Base-by-base conservation (phyloP, 2,113 vertebrate genomes). In the Syngnathoides biaculeatus region DNA sequence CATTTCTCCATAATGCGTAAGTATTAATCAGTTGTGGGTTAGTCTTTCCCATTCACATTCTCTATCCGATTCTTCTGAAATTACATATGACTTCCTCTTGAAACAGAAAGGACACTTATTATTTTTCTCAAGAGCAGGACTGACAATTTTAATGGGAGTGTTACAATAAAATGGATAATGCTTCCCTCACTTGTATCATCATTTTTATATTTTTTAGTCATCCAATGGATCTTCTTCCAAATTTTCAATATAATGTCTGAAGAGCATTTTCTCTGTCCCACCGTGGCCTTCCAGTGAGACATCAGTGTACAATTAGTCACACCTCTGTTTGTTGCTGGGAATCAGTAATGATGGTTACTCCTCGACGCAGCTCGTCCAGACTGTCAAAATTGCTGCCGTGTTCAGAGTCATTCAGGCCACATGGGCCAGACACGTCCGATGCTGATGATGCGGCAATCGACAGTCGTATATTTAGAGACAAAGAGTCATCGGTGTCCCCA, bases 271-370 rank as follows among this genome's bases (percentile, higher is more conserved):
- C 45, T 48, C 19, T 15, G 5, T 48, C 19, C 45, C 5, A 48
- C 45, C 19, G 6, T n/a, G 7, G 9, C 26, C 39, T n/a, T 42
- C 2, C n/a, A 3, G n/a, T 11, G n/a, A 15, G 58, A 22, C 12
- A 14, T 17, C 30, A 42, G 6, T 15, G 9, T 17, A 55, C 48
- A 19, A 26, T 55, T 40, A 47, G 9, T 93, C 91, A 99, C 73
- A 99, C 96, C 81, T 98, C 94, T 20, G 97, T 99, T 88, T 99
- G 97, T 73, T 98, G 96, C 87, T 98, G 94, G 13, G 93, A 86
- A 47, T 90, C 89, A 2, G 85, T 85, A 62, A 71, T 84, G 35
- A 88, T 79, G 35, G 88, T 89, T 6, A 86, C 86, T 3, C 89
- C 87, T n/a, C 77, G 79, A 27, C 86, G 91, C 68, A 94, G 89